Conservation (phyloP, 2,888 invertebrate species). For the Galeruca laticollis region DNA sequence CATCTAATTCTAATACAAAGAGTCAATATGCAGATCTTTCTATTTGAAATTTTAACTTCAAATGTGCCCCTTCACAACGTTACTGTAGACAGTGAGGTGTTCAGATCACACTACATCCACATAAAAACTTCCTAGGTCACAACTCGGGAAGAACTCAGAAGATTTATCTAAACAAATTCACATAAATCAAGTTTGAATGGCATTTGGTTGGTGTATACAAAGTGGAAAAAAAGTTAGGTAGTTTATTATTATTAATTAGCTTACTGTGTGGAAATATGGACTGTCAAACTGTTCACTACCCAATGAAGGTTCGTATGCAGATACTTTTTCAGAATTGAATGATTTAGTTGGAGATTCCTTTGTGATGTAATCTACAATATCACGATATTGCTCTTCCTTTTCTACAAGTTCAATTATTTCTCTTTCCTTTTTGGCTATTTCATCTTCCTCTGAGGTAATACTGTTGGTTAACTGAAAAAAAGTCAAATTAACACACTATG, state of each 20-base stretch:
- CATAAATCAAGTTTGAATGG: too few relatives aligned
- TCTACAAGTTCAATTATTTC: slow-evolving; percentile 76
- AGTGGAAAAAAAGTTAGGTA: background rate
- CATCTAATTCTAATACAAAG: too few relatives aligned
- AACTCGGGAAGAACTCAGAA: too few relatives aligned
- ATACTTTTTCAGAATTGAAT: slow-evolving; percentile 37
- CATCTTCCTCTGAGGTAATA: slow-evolving; percentile 84
- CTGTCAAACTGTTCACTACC: slow-evolving; percentile 58
- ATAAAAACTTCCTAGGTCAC: too few relatives aligned
- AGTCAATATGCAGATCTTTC: too few relatives aligned
- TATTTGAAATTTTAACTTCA: too few relatives aligned
- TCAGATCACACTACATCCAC: too few relatives aligned
- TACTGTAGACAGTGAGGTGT: too few relatives aligned
- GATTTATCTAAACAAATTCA: too few relatives aligned
- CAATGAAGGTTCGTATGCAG: slow-evolving; percentile 52
- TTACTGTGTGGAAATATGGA: slow-evolving; percentile 59
- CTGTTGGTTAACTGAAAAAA: slow-evolving; percentile 71
- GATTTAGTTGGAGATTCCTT: slow-evolving; percentile 19
- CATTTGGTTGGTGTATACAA: slow-evolving; percentile 1
- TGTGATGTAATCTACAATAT: slow-evolving; percentile 57
- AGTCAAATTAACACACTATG: slow-evolving; percentile 19
- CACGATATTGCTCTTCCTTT: slow-evolving; percentile 73
- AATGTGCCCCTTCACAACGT: too few relatives aligned
- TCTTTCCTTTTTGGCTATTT: slow-evolving; percentile 75
- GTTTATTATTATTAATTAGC: slow-evolving; percentile 8